Evolutionary conservation across 2,888 invertebrate species (phyloP), one percentile per base, ranked within the genome.

Genomic region (Brachyopa scutellaris): DNA sequence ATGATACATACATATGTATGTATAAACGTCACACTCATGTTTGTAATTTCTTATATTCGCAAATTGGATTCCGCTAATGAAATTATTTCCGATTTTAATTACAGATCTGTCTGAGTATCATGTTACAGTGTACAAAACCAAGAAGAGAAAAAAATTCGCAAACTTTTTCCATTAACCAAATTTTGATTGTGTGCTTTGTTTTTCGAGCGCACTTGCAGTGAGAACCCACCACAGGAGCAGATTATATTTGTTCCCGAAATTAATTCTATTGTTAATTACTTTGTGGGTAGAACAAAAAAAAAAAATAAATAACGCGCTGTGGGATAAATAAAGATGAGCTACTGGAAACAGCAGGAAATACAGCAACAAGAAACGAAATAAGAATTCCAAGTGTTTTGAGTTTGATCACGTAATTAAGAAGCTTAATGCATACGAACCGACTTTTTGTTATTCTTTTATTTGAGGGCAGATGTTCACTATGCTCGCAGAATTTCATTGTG

Each of bases 261-360:
- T 76, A 82, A 76, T 82, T 82, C 80, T 57, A 70, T 64, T 70
- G 80, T 82, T 82, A 82, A 82, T 82, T 82, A 82, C 76, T 82
- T 76, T 57, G 76, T 40, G 64, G 45, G 45, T 21, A 42, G 19
- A 49, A 3, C 13, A 8, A 64, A 49, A 31, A 38, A 33, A 67
- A 62, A 31, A 23, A 51, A 36, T 21, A 36, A 36, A 11, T 7
- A 9, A 7, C 7, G 8, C n/a, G 8, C 40, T 55, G 57, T 49
- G 64, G 55, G 51, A 53, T 62, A 69, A 45, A 70, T 13, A 47
- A 57, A 40, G 62, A 62, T 77, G 70, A 62, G 70, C 62, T 67
- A 62, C 33, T 36, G 38, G 4, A n/a, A 23, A 53, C 29, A 53
- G 7, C 29, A 11, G 13, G n/a, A 15, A 33, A 6, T 29, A n/a